These are phyloP conservation scores for Syngnathus floridae DNA, from an alignment of 2,113 vertebrate genomes.

Conservation along the genomic window DNA sequence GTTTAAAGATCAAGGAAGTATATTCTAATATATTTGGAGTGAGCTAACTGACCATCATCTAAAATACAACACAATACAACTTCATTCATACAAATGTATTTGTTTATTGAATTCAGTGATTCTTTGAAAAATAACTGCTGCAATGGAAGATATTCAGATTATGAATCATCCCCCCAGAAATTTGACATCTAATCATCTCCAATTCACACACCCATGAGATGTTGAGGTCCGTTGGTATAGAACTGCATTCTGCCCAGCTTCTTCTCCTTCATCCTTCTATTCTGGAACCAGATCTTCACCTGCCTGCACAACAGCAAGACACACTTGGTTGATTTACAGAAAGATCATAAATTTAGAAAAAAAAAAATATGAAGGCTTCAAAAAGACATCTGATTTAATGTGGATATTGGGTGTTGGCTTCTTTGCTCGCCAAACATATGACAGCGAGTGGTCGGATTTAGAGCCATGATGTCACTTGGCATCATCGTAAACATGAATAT, in stretches of 20 bases:
- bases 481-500: not conserved
- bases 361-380: not conserved
- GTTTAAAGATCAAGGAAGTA: too few species aligned
- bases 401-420: not conserved
- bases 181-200: not conserved
- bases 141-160: too few species aligned
- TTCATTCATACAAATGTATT: too few species aligned
- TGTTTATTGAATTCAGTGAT: too few species aligned
- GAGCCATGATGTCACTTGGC: not conserved
- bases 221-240: constrained; percentile 74
- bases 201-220: constrained; percentile 32
- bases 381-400: not conserved
- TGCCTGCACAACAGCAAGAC: constrained; percentile 57
- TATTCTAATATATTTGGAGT: too few species aligned
- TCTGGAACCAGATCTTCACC: constrained; percentile 97
- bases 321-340: not conserved
- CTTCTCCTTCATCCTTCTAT: constrained; percentile 95
- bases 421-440: not conserved
- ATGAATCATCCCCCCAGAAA: not conserved
- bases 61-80: too few species aligned
- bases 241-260: constrained; percentile 87
- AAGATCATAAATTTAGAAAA: not conserved
- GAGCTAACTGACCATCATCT: too few species aligned
- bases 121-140: not conserved
- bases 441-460: not conserved